Evolutionary conservation across 2,113 vertebrate genomes (phyloP).

Genomic region (Thamnaconus septentrionalis): DNA sequence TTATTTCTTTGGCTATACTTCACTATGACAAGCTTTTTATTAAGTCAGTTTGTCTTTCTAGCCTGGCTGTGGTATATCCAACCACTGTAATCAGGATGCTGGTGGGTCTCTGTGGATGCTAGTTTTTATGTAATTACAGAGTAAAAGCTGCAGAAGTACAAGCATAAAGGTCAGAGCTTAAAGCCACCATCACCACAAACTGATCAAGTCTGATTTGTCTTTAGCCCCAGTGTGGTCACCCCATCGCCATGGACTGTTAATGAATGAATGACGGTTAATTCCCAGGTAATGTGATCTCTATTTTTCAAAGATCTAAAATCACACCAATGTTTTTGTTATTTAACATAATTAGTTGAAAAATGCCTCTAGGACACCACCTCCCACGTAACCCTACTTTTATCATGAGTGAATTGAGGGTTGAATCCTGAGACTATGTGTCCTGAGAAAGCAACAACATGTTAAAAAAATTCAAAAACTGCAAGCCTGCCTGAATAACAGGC

Average conservation of each 20-base stretch:
- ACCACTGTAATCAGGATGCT: constrained; percentile 59
- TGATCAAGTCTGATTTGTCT: constrained; percentile 43
- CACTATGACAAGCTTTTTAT: background rate
- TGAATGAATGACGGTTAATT: too few species aligned
- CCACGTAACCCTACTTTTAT: too few species aligned
- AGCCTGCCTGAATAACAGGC: constrained; percentile 7
- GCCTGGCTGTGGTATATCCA: constrained; percentile 61
- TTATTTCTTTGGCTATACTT: too few species aligned
- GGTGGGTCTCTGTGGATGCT: constrained; percentile 47
- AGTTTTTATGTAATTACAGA: constrained; percentile 60
- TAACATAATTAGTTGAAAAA: too few species aligned
- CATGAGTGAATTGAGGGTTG: background rate
- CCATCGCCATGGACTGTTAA: too few species aligned
- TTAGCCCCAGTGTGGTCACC: background rate
- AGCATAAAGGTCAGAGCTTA: constrained; percentile 33
- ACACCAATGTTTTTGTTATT: too few species aligned
- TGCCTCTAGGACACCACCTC: too few species aligned
- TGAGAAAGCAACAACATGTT: background rate
- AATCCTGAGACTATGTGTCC: background rate
- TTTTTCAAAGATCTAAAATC: too few species aligned
- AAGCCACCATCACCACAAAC: constrained; percentile 35
- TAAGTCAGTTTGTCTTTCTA: constrained; percentile 39
- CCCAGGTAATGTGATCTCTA: too few species aligned
- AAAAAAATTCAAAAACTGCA: background rate
- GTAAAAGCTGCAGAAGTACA: constrained; percentile 46